Evolutionary conservation across 2,797 vertebrate species (phyloP).

Genomic region (Discoglossus pictus): DNA sequence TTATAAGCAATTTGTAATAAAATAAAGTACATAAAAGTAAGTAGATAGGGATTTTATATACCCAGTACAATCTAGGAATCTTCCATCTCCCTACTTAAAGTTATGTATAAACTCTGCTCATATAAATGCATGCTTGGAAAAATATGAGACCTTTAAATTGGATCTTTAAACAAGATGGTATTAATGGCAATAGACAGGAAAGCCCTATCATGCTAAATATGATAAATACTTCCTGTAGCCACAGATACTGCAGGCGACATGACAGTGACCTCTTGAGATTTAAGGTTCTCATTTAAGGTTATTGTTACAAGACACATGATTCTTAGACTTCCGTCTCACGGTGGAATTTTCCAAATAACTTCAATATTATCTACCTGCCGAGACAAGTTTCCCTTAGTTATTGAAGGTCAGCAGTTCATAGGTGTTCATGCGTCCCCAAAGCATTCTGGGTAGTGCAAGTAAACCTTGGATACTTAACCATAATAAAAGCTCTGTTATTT

Average conservation of each 20-base stretch:
- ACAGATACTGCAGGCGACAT: slow-evolving; percentile 16
- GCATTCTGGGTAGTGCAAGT: slow-evolving; percentile 30
- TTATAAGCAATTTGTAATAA: too few species aligned
- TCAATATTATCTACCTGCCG: slow-evolving; percentile 17
- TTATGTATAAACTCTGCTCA: too few species aligned
- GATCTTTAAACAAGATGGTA: too few species aligned
- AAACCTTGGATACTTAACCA: too few species aligned
- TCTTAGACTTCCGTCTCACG: slow-evolving; percentile 3
- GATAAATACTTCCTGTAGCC: slow-evolving; percentile 32
- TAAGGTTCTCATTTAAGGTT: neutral
- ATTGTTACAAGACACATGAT: neutral
- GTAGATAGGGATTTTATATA: too few species aligned
- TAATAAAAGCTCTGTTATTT: too few species aligned
- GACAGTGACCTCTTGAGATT: slow-evolving; percentile 13
- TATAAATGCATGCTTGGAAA: too few species aligned
- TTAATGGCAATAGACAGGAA: slow-evolving; percentile 4
- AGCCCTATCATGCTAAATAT: slow-evolving; percentile 2
- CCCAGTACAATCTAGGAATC: too few species aligned
- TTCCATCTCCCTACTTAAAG: too few species aligned
- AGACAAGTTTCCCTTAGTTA: slow-evolving; percentile 5
- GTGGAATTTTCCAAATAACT: slow-evolving; percentile 19
- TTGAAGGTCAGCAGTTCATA: slow-evolving; percentile 29
- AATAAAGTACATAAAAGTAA: too few species aligned
- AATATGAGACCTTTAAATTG: neutral
- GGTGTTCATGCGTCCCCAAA: slow-evolving; percentile 13